These are phyloP conservation scores for Limnodromus scolopaceus DNA, from an alignment of 2,797 vertebrate species.

Conservation along the genomic window DNA sequence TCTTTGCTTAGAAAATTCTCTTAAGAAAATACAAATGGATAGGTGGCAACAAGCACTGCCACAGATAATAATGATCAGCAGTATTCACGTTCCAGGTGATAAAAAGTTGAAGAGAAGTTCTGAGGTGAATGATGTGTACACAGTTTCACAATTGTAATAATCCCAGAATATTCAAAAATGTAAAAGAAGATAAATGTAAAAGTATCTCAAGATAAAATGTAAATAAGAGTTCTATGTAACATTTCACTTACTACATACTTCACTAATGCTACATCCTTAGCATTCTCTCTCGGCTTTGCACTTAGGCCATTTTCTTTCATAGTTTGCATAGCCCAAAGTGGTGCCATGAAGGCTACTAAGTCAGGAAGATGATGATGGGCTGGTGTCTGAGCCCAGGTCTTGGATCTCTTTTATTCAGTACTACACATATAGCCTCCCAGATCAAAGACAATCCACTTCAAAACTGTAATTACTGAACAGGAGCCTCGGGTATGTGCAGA, in stretches of 20 bases:
- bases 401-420: not conserved
- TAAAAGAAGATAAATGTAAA: not conserved
- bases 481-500: not conserved
- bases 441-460: not conserved
- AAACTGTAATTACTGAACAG: not conserved
- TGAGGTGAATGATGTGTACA: not conserved
- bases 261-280: rapidly evolving
- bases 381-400: not conserved
- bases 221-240: not conserved
- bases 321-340: not conserved
- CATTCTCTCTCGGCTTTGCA: not conserved
- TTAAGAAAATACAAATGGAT: not conserved
- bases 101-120: not conserved
- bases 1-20: not conserved
- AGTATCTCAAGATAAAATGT: not conserved
- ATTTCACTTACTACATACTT: not conserved
- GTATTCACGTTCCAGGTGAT: not conserved
- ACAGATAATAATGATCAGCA: not conserved
- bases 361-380: not conserved
- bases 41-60: not conserved
- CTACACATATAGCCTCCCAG: not conserved
- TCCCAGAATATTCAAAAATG: not conserved
- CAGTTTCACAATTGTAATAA: not conserved
- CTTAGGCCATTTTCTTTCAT: not conserved
- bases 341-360: not conserved